Conservation (phyloP, 1,140 invertebrate species). For the Drosophila cardini region DNA sequence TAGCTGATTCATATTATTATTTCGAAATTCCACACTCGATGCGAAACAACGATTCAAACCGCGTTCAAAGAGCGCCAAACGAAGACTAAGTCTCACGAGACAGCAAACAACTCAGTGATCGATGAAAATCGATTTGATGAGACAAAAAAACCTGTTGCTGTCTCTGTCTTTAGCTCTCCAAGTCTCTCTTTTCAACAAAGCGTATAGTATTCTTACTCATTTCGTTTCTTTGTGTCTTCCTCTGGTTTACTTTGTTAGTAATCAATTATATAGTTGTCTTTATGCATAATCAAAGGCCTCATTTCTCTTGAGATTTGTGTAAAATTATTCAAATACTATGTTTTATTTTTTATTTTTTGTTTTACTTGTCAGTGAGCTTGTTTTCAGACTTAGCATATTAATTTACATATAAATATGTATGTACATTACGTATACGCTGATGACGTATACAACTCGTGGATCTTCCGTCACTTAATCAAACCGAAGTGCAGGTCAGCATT, state of each 20-base stretch:
- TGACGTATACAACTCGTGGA: conserved; percentile 20
- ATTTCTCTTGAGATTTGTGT: conserved; percentile 1
- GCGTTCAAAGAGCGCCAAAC: conserved; percentile 38
- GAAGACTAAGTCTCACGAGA: conserved; percentile 40
- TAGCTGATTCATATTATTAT: conserved; percentile 21
- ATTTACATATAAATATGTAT: background rate
- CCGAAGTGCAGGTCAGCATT: background rate
- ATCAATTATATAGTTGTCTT: background rate
- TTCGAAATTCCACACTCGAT: background rate
- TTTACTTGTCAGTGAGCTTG: conserved; percentile 20
- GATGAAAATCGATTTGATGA: conserved; percentile 17
- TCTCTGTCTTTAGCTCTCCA: background rate
- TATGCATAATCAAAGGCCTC: background rate
- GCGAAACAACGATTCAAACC: conserved; percentile 23
- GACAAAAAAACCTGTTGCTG: conserved; percentile 9
- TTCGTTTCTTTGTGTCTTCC: background rate
- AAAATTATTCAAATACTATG: conserved; percentile 14
- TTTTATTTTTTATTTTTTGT: conserved; percentile 6
- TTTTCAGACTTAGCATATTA: conserved; percentile 11
- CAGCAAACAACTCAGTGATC: background rate
- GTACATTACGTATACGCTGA: conserved; percentile 30
- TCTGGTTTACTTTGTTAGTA: background rate
- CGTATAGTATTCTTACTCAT: background rate
- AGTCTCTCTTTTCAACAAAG: conserved; percentile 6
- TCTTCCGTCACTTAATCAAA: conserved; percentile 10